A percentile compares a stretch with the other conserved stretches of the same genome.
Evolutionary conservation across 2,888 invertebrate genomes (phyloP).

Genomic region (Lithophane ornitopus): DNA sequence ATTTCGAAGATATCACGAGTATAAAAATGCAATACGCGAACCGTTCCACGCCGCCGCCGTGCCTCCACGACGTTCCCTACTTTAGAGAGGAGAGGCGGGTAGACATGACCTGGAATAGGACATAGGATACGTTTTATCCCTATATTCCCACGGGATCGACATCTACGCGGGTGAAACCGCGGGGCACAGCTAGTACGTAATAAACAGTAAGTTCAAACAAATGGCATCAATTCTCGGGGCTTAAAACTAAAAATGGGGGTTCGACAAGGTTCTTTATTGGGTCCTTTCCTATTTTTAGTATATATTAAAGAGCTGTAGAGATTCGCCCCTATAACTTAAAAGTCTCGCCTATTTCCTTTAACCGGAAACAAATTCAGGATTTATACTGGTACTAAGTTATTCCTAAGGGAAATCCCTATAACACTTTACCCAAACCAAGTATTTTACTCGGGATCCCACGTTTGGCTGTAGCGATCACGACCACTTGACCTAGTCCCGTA

Average conservation of each 20-base stretch:
- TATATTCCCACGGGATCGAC: too few relatives aligned
- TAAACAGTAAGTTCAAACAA: not conserved
- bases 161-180: too few relatives aligned
- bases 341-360: not conserved
- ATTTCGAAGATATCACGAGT: too few relatives aligned
- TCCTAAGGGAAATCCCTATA: not conserved
- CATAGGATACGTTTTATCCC: too few relatives aligned
- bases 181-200: too few relatives aligned
- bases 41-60: too few relatives aligned
- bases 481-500: not conserved
- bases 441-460: not conserved
- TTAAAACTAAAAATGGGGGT: not conserved
- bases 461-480: not conserved
- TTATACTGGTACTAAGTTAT: not conserved
- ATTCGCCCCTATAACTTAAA: not conserved
- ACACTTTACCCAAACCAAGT: not conserved
- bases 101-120: too few relatives aligned
- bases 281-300: not conserved
- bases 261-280: not conserved
- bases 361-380: not conserved
- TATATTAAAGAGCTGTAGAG: not conserved
- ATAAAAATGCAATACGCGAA: too few relatives aligned
- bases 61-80: too few relatives aligned
- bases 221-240: not conserved
- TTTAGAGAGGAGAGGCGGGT: too few relatives aligned